Conservation (phyloP, 2,797 vertebrate species). For the Lutjanus argentimaculatus region DNA sequence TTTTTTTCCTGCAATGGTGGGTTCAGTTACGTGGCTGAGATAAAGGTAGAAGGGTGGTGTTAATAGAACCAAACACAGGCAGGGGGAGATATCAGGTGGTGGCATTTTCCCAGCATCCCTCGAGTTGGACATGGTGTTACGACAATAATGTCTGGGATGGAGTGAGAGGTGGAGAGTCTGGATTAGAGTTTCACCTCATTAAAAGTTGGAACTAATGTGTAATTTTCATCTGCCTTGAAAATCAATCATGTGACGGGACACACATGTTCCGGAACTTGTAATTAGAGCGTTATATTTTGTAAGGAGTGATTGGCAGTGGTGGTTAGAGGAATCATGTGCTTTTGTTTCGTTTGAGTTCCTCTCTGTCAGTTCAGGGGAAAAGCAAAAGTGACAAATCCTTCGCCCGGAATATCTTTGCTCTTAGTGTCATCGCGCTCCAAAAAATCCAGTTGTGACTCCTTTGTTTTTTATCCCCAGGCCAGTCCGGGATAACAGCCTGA, state of each 20-base stretch:
- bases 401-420: slow-evolving; percentile 51
- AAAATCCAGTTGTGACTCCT: slow-evolving; percentile 64
- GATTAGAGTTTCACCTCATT: slow-evolving; percentile 79
- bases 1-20: slow-evolving; percentile 45
- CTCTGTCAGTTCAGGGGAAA: slow-evolving; percentile 46
- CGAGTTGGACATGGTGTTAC: slow-evolving; percentile 28
- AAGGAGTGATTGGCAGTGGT: not conserved
- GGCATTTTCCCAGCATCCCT: slow-evolving; percentile 24
- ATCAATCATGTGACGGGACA: slow-evolving; percentile 55
- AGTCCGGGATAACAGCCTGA: slow-evolving; percentile 66
- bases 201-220: slow-evolving; percentile 67
- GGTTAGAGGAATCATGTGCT: slow-evolving; percentile 25
- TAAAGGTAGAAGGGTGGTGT: slow-evolving; percentile 64
- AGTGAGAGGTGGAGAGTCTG: slow-evolving; percentile 51
- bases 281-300: slow-evolving; percentile 31
- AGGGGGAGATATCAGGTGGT: slow-evolving; percentile 45
- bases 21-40: slow-evolving; percentile 69
- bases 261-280: slow-evolving; percentile 18
- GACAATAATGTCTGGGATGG: slow-evolving; percentile 21
- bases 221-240: slow-evolving; percentile 56
- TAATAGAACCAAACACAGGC: slow-evolving; percentile 70
- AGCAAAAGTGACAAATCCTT: slow-evolving; percentile 72
- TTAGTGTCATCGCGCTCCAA: slow-evolving; percentile 57
- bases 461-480: slow-evolving; percentile 66
- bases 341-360: slow-evolving; percentile 50